Evolutionary conservation across 2,888 invertebrate genomes (phyloP).

Genomic region (Drosophila anomelani): DNA sequence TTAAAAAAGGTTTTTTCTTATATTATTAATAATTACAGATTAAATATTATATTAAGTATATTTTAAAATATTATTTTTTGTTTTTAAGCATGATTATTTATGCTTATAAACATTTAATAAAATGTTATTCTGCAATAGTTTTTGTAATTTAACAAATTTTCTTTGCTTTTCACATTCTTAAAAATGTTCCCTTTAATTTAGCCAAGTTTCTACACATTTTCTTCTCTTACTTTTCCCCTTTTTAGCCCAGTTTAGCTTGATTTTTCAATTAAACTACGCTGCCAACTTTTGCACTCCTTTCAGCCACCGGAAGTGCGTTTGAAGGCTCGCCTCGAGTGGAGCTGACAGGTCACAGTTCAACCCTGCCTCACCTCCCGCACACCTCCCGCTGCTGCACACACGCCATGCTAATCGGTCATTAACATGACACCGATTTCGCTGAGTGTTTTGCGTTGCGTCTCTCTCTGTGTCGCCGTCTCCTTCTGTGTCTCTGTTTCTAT

Average conservation of each 20-base stretch:
- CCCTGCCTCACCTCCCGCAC: neutral
- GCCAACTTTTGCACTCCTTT: slow-evolving; percentile 10
- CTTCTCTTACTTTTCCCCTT: neutral
- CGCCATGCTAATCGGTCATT: slow-evolving; percentile 73
- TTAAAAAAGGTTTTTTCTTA: neutral
- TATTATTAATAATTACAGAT: neutral
- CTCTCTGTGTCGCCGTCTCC: neutral
- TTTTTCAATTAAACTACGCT: slow-evolving; percentile 10
- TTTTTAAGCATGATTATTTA: too few relatives aligned
- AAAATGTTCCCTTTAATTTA: neutral
- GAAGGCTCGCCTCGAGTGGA: slow-evolving; percentile 11
- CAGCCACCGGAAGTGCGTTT: slow-evolving; percentile 22
- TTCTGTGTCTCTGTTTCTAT: slow-evolving; percentile 26
- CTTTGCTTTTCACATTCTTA: too few relatives aligned
- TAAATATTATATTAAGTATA: neutral
- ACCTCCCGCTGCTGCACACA: slow-evolving; percentile 14
- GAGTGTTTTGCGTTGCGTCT: slow-evolving; percentile 5
- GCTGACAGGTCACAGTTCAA: slow-evolving; percentile 37
- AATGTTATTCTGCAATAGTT: too few relatives aligned
- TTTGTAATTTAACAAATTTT: too few relatives aligned
- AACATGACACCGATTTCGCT: slow-evolving; percentile 68
- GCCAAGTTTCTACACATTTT: neutral
- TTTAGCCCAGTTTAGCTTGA: neutral
- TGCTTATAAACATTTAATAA: too few relatives aligned
- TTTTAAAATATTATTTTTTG: neutral